These are phyloP conservation scores for Liolophura sinensis DNA, from an alignment of 1,140 invertebrate species.

Conservation along the genomic window DNA sequence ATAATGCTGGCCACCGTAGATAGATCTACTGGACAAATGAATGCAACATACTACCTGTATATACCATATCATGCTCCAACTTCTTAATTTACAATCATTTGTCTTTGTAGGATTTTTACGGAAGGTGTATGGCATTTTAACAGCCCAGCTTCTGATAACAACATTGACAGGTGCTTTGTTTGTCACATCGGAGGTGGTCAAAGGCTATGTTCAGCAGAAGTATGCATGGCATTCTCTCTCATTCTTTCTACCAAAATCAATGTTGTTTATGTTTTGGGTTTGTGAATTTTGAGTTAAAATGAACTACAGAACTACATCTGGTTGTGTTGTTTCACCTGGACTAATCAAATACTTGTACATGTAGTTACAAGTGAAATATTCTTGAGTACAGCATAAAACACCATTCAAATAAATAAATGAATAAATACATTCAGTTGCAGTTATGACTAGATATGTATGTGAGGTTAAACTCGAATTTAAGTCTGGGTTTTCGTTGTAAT, in stretches of 20 bases:
- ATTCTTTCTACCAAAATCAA: too few relatives aligned
- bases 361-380: too few relatives aligned
- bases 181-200: constrained; percentile 67
- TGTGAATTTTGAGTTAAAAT: too few relatives aligned
- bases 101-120: constrained; percentile 69
- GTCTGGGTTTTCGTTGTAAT: neutral
- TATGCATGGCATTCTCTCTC: constrained; percentile 40
- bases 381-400: too few relatives aligned
- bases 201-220: constrained; percentile 71
- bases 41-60: neutral
- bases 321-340: too few relatives aligned
- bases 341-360: too few relatives aligned
- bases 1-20: neutral
- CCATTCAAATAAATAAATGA: too few relatives aligned
- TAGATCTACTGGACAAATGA: neutral
- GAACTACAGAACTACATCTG: too few relatives aligned
- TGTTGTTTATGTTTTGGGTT: too few relatives aligned
- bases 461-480: too few relatives aligned
- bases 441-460: too few relatives aligned
- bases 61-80: neutral
- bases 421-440: too few relatives aligned
- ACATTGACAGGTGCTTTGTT: constrained; percentile 69
- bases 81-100: constrained; percentile 10
- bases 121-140: constrained; percentile 83
- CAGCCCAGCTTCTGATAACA: constrained; percentile 74